Percentiles rank a stretch among this genome's conserved stretches.
phyloP scores from a whole-genome alignment of 35 echinoderm and acorn worm genomes.

The Ophiothrix spiculata region DNA sequence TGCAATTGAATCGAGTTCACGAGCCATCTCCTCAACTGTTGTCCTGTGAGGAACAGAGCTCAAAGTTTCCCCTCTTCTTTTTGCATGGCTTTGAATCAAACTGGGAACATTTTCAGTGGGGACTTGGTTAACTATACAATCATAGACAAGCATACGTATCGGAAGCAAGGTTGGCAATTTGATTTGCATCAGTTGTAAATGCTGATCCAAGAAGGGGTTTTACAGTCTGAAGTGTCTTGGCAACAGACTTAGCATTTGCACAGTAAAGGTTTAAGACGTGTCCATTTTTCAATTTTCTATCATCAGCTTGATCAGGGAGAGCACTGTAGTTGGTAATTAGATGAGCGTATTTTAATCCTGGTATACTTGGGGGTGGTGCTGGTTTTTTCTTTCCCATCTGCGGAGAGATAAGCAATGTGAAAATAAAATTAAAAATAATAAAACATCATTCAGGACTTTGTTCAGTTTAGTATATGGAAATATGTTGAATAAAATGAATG shows the following conservation, averaged over 20 bases:
- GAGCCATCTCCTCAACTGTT: neutral
- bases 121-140: neutral
- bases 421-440: no score
- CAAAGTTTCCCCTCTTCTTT: neutral
- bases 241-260: neutral
- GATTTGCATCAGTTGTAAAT: neutral
- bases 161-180: neutral
- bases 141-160: neutral
- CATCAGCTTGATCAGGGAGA: neutral
- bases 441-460: no score
- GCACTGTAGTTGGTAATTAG: neutral
- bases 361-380: neutral
- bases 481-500: no score
- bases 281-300: neutral
- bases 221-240: neutral
- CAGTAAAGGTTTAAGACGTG: neutral
- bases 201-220: neutral
- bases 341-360: neutral
- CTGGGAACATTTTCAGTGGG: neutral
- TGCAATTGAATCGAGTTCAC: neutral
- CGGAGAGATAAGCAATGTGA: no score
- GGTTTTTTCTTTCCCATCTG: neutral
- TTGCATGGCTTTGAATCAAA: neutral
- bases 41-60: neutral
- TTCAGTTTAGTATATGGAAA: no score